Evolutionary conservation across 2,113 vertebrate genomes (phyloP).

Genomic region (Xenopus laevis): DNA sequence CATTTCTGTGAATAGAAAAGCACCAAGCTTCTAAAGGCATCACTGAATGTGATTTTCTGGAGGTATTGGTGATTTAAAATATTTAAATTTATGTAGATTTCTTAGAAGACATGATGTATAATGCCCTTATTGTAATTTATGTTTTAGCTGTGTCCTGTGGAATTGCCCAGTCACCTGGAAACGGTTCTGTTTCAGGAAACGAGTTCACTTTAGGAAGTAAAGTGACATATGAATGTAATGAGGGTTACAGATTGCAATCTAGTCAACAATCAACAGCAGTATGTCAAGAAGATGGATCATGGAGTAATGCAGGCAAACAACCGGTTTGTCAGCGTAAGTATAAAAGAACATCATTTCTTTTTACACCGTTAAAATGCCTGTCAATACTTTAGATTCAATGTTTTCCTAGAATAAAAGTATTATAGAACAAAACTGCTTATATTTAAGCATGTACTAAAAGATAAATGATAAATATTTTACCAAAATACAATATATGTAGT

Average conservation of each 20-base stretch:
- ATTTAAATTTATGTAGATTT: conserved; percentile 35
- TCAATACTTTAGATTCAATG: conserved; percentile 5
- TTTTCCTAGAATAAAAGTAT: not conserved
- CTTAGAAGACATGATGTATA: conserved; percentile 10
- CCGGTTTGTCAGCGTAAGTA: conserved; percentile 84
- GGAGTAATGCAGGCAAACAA: conserved; percentile 80
- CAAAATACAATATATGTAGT: no score
- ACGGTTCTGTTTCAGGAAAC: conserved; percentile 84
- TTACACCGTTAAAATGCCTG: not conserved
- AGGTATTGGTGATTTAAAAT: conserved; percentile 11
- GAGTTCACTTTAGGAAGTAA: conserved; percentile 89
- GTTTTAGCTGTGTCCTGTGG: conserved; percentile 89
- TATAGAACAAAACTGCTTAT: not conserved
- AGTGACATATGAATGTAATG: conserved; percentile 83
- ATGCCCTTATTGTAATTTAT: conserved; percentile 5
- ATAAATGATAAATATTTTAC: no score
- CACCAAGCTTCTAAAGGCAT: not conserved
- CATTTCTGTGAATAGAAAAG: not conserved
- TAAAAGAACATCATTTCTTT: not conserved
- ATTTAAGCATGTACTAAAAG: no score
- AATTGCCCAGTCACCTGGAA: conserved; percentile 81
- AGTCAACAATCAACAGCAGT: conserved; percentile 68
- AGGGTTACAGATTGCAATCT: conserved; percentile 81
- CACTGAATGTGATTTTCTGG: not conserved
- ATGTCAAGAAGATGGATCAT: conserved; percentile 87